phyloP scores from a whole-genome alignment of 2,113 vertebrate genomes.

The Calypte anna region DNA sequence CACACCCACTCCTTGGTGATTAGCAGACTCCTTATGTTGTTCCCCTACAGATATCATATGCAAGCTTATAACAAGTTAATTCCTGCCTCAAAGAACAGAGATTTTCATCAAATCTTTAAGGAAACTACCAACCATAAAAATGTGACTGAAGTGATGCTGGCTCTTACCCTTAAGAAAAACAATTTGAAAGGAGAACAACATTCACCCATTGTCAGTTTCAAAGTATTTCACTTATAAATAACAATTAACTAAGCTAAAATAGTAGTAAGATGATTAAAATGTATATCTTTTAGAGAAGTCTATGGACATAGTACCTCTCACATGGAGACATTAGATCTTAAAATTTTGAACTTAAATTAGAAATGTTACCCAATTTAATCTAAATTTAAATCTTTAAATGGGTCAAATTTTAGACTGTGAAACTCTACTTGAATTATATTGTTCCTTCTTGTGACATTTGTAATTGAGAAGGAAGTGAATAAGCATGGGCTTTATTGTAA shows the following conservation, averaged over 20 bases:
- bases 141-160: background rate
- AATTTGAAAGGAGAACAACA: background rate
- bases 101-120: background rate
- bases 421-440: background rate
- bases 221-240: background rate
- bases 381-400: background rate
- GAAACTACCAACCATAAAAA: background rate
- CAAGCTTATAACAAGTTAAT: background rate
- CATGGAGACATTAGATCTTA: background rate
- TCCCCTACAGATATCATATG: background rate
- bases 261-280: background rate
- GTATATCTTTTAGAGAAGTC: background rate
- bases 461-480: background rate
- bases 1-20: too few relatives aligned
- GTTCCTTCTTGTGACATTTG: background rate
- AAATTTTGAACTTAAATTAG: background rate
- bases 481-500: background rate
- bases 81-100: background rate
- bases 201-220: background rate
- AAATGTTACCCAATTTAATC: background rate
- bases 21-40: too few relatives aligned
- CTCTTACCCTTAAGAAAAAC: background rate
- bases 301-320: background rate
- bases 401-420: background rate
- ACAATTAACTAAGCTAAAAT: background rate